phyloP scores from a whole-genome alignment of 2,113 vertebrate species.

The Ammospiza caudacuta region DNA sequence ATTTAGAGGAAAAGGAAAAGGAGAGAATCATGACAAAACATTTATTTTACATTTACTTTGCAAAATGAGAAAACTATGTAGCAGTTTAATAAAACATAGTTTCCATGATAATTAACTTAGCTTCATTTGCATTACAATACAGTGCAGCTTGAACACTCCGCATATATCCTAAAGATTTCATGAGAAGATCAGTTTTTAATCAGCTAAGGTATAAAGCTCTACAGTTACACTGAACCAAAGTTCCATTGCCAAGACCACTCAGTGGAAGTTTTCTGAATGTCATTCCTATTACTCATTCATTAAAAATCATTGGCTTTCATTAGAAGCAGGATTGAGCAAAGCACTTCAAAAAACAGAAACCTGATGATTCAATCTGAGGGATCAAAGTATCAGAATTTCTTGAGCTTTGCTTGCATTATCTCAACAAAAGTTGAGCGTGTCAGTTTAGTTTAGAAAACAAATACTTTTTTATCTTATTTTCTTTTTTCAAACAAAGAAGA shows the following conservation, averaged over 20 bases:
- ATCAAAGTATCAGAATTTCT: not conserved
- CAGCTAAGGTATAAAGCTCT: not conserved
- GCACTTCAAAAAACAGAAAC: not conserved
- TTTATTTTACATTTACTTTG: not conserved
- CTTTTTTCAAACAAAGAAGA: not conserved
- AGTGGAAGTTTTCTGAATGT: not conserved
- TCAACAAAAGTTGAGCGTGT: not conserved
- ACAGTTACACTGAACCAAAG: not conserved
- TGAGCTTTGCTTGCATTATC: not conserved
- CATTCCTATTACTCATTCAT: not conserved
- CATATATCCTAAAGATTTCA: not conserved
- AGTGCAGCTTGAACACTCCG: not conserved
- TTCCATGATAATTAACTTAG: not conserved
- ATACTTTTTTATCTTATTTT: not conserved
- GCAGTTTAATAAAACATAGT: not conserved
- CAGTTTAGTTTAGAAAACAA: not conserved
- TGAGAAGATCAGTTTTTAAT: not conserved
- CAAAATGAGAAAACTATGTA: not conserved
- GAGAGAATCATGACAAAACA: not conserved
- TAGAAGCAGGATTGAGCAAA: not conserved
- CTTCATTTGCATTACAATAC: not conserved
- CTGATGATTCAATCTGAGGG: not conserved
- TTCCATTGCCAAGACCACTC: not conserved
- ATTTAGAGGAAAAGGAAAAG: not conserved
- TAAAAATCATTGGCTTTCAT: not conserved